Evolutionary conservation across 2,888 invertebrate genomes (phyloP), one percentile per base, ranked within the genome.

Genomic region (Drosophila fungiperda): DNA sequence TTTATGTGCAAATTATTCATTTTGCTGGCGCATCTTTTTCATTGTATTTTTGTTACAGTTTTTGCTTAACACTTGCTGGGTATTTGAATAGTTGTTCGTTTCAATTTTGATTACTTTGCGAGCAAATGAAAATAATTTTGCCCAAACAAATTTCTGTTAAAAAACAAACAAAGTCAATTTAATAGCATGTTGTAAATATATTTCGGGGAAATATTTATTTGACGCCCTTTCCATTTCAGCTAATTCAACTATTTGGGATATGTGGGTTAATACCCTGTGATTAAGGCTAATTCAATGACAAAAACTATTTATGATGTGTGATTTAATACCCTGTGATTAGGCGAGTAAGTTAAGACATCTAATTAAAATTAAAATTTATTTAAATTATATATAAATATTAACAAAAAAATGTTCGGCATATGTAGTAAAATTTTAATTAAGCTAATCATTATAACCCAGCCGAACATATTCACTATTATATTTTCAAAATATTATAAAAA

Each of bases 1-100:
- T 83, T 73, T 75, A 83, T 81, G 69, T 72, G 78, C 70, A 71
- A 83, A 83, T 83, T 83, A 83, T 80, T 71, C 69, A 73, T 45
- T 49, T 80, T 70, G 69, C 40, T 50, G 35, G 15, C 7, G 3
- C 12, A 26, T 17, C 38, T 48, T 53, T 49, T 32, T 6, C 38
- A 23, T 33, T 35, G 48, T 48, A 36, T 58, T 61, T 49, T 61
- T 55, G 65, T 60, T 64, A 38, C 35, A 53, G 1, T 48, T 55
- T 70, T 65, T 57, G 54, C 55, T 26, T 36, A 50, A 62, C 35
- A 42, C 45, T 49, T 57, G 35, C 12, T 11, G 29, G 32, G 15
- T 15, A 49, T 40, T 48, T 67, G 49, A 12, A 23, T 58, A 32
- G 36, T 12, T 54, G 48, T 61, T 52, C 54, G 29, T 38, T 29